A percentile compares a stretch with the other conserved stretches of the same genome.
Conservation (phyloP, 2,113 vertebrate genomes). For the Rostratula benghalensis region DNA sequence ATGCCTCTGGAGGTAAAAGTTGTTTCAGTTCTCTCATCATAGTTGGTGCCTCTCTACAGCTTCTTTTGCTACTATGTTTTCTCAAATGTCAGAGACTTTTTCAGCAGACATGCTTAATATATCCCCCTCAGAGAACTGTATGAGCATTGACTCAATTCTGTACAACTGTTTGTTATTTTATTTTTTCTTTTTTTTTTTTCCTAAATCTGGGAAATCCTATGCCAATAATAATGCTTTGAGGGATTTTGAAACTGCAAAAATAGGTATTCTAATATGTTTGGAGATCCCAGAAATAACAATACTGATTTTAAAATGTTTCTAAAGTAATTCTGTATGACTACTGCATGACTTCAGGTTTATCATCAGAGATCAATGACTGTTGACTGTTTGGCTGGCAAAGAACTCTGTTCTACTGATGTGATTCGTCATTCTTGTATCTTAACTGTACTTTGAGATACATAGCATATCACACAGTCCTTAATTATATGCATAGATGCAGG, state of each 20-base stretch:
- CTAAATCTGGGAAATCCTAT: neutral
- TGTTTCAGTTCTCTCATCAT: neutral
- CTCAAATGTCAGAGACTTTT: neutral
- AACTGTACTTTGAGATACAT: slow-evolving; percentile 13
- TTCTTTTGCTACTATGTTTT: neutral
- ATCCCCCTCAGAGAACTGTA: neutral
- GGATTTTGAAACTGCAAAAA: neutral
- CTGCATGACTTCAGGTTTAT: neutral
- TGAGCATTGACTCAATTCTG: neutral
- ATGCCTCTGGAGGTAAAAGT: neutral
- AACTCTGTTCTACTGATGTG: neutral
- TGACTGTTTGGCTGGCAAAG: neutral
- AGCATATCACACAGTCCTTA: slow-evolving; percentile 24
- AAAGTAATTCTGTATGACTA: neutral
- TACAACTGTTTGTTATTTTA: neutral
- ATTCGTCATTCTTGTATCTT: neutral
- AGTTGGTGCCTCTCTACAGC: neutral
- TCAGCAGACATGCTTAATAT: neutral
- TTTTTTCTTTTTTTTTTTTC: neutral
- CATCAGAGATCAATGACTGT: neutral
- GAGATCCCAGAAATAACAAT: neutral
- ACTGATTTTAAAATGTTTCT: neutral
- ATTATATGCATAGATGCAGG: neutral
- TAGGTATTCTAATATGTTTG: neutral
- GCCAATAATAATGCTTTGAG: neutral